Evolutionary conservation across 64 coral and sea anemone genomes (phyloP).

Genomic region (Montipora foliosa): DNA sequence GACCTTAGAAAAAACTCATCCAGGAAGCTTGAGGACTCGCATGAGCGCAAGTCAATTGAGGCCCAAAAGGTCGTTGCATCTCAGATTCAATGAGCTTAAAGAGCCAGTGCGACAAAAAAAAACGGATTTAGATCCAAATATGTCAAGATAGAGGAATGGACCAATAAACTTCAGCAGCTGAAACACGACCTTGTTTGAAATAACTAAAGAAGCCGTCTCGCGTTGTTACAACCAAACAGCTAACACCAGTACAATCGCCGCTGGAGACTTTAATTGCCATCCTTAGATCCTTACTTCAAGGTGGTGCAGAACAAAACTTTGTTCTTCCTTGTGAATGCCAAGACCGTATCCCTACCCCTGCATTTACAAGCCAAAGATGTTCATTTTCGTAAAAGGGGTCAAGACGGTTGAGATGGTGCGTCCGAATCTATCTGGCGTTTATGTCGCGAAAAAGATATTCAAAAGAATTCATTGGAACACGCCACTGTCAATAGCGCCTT

Average conservation of each 20-base stretch:
- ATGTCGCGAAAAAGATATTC: constrained; percentile 63
- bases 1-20: constrained; percentile 83
- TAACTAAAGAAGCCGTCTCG: constrained; percentile 63
- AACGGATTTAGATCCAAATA: constrained; percentile 32
- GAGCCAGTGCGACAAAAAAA: constrained; percentile 14
- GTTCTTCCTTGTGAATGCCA: constrained; percentile 18
- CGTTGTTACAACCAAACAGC: constrained; percentile 76
- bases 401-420: constrained; percentile 55
- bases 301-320: constrained; percentile 60
- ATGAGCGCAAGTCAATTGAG: constrained; percentile 38
- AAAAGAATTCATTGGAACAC: constrained; percentile 65
- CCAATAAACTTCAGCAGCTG: constrained; percentile 42
- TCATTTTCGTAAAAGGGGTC: constrained; percentile 57
- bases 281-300: constrained; percentile 66
- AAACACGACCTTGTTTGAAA: constrained; percentile 75
- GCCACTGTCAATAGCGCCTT: constrained; percentile 49
- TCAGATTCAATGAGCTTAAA: constrained; percentile 17
- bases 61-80: constrained; percentile 9
- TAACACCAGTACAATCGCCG: constrained; percentile 65
- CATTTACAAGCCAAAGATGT: constrained; percentile 59
- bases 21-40: constrained; percentile 63
- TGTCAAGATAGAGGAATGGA: constrained; percentile 19
- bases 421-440: constrained; percentile 46
- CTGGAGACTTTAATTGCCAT: constrained; percentile 62
- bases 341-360: constrained; percentile 57